phyloP scores from a whole-genome alignment of 1,140 invertebrate species.

The Bombus turneri region DNA sequence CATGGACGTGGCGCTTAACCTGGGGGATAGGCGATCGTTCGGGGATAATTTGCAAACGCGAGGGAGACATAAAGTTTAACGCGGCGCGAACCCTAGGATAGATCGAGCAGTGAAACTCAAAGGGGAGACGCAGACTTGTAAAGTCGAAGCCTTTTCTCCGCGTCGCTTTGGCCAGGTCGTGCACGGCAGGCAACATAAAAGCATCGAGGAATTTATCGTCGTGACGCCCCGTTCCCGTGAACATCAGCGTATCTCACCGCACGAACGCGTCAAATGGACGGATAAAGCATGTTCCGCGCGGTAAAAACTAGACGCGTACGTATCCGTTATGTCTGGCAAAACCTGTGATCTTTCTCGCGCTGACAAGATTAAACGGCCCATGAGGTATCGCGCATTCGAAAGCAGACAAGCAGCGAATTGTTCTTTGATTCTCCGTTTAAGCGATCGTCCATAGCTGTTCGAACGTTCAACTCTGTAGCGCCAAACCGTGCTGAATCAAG shows the following conservation, averaged over 20 bases:
- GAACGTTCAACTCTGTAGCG: too few relatives aligned
- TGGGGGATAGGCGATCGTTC: neutral
- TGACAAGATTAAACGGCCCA: constrained; percentile 21
- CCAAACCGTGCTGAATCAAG: too few relatives aligned
- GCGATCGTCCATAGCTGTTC: too few relatives aligned
- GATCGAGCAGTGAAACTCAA: neutral
- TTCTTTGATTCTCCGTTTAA: neutral
- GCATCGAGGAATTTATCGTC: constrained; percentile 45
- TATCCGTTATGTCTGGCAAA: constrained; percentile 70
- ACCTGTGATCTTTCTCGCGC: constrained; percentile 27
- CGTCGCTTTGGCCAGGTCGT: neutral
- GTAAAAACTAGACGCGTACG: constrained; percentile 48
- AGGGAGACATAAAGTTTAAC: constrained; percentile 2
- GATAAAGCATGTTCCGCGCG: constrained; percentile 36
- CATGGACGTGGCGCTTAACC: neutral
- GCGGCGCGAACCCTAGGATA: constrained; percentile 8
- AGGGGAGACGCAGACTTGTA: neutral
- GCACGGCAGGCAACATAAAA: neutral
- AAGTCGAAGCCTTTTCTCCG: constrained; percentile 22
- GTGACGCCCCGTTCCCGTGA: constrained; percentile 18
- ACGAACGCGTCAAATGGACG: constrained; percentile 50
- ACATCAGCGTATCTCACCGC: constrained; percentile 18
- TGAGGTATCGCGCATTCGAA: neutral
- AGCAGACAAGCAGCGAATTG: too few relatives aligned
- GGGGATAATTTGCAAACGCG: neutral